Base-by-base conservation (phyloP, 64 coral and sea anemone species). In the Stylophora pistillata region DNA sequence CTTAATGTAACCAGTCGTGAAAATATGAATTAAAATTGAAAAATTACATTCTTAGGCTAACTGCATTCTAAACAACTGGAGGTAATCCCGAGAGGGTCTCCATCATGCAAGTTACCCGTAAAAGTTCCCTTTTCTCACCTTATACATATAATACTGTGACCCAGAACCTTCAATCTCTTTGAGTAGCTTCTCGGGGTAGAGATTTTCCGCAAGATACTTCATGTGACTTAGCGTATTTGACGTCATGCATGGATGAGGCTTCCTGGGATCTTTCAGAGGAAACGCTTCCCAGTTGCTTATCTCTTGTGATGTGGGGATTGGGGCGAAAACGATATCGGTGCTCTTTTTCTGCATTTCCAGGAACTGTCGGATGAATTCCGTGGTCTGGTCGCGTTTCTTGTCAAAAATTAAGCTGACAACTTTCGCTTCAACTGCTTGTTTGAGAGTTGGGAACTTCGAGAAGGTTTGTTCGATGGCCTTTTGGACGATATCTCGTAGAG, bases 261-360 rank as follows among this genome's bases (percentile, higher is more conserved):
- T 30, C 2, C 10, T 0, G 21, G 13, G 6, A 2, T 28, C 56
- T 2, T 62, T 32, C 56, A 21, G 5, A 2, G 0, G 1, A 18
- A 10, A 0, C 0, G 15, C 0, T 20, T 62, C 78, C 78, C 78
- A 80, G 3, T 16, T 7, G 11, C 15, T 23, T 60, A 96, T 41
- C 16, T 96, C 94, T 12, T 58, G 9, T 26, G 94, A 90, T 11
- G 89, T 60, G 12, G 90, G 90, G 54, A 96, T 57, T 57, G 57
- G 74, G 1, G 91, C 86, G 57, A 86, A 64, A 20, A 95, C 29
- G 11, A 71, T 15, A 56, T 95, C 94, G 30, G 86, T 91, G 63
- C 86, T 95, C 72, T 88, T 92, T 86, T 95, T 95, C 59, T 95
- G 94, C 90, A 95, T 95, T 53, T 81, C 77, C 55, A 95, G 88